phyloP scores from a whole-genome alignment of 2,888 invertebrate species.

The Agonopterix subpropinquella region DNA sequence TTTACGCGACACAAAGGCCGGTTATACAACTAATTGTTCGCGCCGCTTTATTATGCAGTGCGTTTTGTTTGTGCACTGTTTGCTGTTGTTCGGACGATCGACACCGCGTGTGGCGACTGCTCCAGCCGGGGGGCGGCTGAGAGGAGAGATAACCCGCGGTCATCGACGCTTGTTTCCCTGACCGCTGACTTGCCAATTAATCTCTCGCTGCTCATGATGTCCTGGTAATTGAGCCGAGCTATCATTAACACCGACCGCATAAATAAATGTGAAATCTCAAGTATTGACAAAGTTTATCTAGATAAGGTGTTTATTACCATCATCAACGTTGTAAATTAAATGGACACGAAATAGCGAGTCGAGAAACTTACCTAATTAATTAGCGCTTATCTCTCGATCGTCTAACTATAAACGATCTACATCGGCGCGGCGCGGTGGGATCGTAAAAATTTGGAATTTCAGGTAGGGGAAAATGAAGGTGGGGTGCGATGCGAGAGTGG shows the following conservation, averaged over 20 bases:
- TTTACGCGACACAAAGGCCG: slow-evolving; percentile 55
- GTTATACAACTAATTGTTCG: slow-evolving; percentile 67
- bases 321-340: slow-evolving; percentile 52
- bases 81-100: slow-evolving; percentile 10
- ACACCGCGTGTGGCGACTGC: slow-evolving; percentile 14
- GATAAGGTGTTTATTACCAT: slow-evolving; percentile 52
- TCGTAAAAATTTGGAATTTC: slow-evolving; percentile 36
- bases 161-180: slow-evolving; percentile 15
- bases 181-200: slow-evolving; percentile 34
- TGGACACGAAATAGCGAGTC: slow-evolving; percentile 50
- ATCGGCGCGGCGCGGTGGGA: slow-evolving; percentile 35
- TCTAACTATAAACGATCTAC: slow-evolving; percentile 37
- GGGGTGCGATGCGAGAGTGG: slow-evolving; percentile 20
- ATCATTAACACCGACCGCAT: slow-evolving; percentile 1
- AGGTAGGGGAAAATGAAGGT: slow-evolving; percentile 29
- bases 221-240: slow-evolving; percentile 11
- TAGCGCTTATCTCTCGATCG: slow-evolving; percentile 42
- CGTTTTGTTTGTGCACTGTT: slow-evolving; percentile 43
- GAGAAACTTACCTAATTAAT: slow-evolving; percentile 56
- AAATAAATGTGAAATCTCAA: slow-evolving; percentile 3
- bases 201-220: slow-evolving; percentile 24
- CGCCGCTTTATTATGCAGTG: slow-evolving; percentile 59
- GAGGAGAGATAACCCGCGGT: slow-evolving; percentile 13
- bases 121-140: background rate
- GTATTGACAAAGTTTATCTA: slow-evolving; percentile 41